A percentile compares a stretch with the other conserved stretches of the same genome.
Evolutionary conservation across 1,140 invertebrate species (phyloP).

Genomic region (Drosophila arawakana): DNA sequence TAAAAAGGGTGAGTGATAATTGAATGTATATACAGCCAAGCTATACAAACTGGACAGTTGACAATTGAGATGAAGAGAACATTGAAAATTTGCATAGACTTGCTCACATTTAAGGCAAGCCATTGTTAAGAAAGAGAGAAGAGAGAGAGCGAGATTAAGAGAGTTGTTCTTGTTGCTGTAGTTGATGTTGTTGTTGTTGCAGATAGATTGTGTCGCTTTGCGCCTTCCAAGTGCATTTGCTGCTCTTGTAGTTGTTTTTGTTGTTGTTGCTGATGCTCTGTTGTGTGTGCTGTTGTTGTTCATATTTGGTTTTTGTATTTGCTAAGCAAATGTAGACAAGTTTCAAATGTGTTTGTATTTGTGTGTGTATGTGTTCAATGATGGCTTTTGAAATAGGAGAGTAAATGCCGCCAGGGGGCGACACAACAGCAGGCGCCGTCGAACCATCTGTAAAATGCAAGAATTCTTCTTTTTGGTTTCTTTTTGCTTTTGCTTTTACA

Average conservation of each 20-base stretch:
- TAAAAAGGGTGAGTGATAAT: conserved; percentile 25
- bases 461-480: conserved; percentile 71
- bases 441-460: conserved; percentile 78
- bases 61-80: conserved; percentile 34
- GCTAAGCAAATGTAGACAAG: conserved; percentile 29
- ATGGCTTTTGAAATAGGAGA: conserved; percentile 61
- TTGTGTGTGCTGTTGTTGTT: conserved; percentile 15
- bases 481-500: conserved; percentile 30
- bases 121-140: conserved; percentile 1
- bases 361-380: conserved; percentile 17
- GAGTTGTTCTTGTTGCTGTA: conserved; percentile 22
- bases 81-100: conserved; percentile 54
- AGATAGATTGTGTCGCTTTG: conserved; percentile 10
- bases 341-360: conserved; percentile 27
- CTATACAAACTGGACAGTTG: conserved; percentile 65
- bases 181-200: conserved; percentile 6
- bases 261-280: conserved; percentile 32
- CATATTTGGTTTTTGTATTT: conserved; percentile 29
- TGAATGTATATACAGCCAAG: conserved; percentile 55
- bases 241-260: conserved; percentile 37
- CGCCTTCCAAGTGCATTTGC: conserved; percentile 54
- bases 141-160: conserved; percentile 3
- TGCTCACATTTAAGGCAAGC: conserved; percentile 71
- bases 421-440: conserved; percentile 74
- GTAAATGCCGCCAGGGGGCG: conserved; percentile 65